Base-by-base conservation (phyloP, 2,113 vertebrate genomes). In the Hemichromis elongatus region DNA sequence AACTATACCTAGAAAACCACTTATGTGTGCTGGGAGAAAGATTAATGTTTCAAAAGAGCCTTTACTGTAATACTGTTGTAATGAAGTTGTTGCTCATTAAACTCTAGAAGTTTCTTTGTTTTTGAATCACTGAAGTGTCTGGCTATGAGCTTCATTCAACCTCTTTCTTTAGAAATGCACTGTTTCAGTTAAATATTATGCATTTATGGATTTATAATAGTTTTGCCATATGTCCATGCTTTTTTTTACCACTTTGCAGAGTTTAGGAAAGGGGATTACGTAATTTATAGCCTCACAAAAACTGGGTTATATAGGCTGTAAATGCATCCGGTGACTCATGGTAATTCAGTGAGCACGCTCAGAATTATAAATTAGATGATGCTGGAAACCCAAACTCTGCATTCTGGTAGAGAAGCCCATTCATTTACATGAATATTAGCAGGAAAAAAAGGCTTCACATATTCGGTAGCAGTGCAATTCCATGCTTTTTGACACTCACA, bases 81-180 rank as follows among this genome's bases (percentile, higher is more conserved):
- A 53, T 84, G 28, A 63, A 90, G 85, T 30, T 40, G 75, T 78
- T 77, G 80, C 45, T 86, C 80, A 80, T 86, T 81, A 81, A 89
- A 83, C 52, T 55, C 42, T 30, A 16, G 28, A 80, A 11, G 28
- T 11, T 28, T 82, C 40, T 79, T 85, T 75, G 28, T 30, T 50
- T 28, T 87, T 83, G 30, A 86, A 85, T 73, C 77, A 47, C 21
- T 26, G 80, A 73, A 78, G 79, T 82, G 79, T 79, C 19, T 66
- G 30, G 28, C 59, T 85, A 57, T 90, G 75, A 78, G 50, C 84
- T 89, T 87, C 80, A 50, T 54, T 84, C 18, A 57, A n/a, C 47
- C 18, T 18, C 63, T 30, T 53, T 82, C 59, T 89, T 83, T 79
- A 86, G 82, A 50, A 83, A 79, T 30, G 42, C 52, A 59, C 73